These are phyloP conservation scores for Megaceryle maxima DNA, from an alignment of 2,113 vertebrate species.

Conservation along the genomic window DNA sequence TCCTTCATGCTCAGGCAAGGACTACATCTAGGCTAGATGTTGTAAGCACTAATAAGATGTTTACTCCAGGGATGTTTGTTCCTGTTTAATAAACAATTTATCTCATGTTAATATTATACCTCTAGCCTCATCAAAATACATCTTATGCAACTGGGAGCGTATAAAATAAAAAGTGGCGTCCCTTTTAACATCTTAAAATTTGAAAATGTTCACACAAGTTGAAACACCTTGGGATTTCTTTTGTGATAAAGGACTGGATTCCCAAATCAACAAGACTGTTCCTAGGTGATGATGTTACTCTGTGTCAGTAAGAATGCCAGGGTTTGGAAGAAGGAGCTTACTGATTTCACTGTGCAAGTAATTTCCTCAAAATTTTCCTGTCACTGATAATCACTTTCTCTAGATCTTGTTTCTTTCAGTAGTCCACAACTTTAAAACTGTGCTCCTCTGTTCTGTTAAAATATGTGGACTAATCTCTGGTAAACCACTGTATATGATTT, in stretches of 20 bases:
- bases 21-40: background rate
- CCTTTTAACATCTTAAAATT: background rate
- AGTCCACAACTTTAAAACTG: background rate
- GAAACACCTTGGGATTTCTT: background rate
- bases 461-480: constrained; percentile 31
- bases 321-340: background rate
- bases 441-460: constrained; percentile 29
- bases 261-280: background rate
- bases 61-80: background rate
- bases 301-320: background rate
- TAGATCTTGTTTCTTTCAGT: background rate
- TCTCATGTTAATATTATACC: background rate
- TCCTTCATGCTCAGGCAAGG: background rate
- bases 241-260: background rate
- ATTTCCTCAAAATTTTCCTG: background rate
- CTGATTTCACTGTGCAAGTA: background rate
- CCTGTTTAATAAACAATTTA: background rate
- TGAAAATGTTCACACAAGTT: background rate
- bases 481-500: constrained; percentile 62
- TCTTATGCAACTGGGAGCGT: background rate
- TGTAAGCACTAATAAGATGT: background rate
- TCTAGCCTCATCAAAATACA: background rate
- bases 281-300: background rate
- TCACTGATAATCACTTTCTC: background rate
- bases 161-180: background rate